Percentiles rank a stretch among this genome's conserved stretches.
These are phyloP conservation scores for Bradysia coprophila DNA, from an alignment of 1,140 invertebrate genomes.

Conservation along the genomic window DNA sequence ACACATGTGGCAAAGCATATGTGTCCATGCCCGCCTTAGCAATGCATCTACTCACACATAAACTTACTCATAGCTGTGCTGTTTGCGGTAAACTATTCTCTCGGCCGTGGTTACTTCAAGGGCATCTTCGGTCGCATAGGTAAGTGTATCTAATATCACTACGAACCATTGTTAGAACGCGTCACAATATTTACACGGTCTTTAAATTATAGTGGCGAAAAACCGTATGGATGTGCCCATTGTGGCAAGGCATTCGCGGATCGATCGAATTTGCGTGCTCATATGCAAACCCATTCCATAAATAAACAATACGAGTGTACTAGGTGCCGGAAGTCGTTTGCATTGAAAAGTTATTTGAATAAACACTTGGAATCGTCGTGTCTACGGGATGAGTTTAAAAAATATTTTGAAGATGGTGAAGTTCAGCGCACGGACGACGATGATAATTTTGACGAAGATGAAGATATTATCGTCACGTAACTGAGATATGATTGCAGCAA, in stretches of 20 bases:
- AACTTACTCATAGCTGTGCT: conserved; percentile 74
- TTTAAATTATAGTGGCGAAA: conserved; percentile 14
- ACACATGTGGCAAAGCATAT: conserved; percentile 88
- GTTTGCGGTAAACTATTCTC: conserved; percentile 89
- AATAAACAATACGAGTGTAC: conserved; percentile 82
- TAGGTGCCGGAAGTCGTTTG: conserved; percentile 83
- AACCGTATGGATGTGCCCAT: conserved; percentile 37
- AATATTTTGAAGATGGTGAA: conserved; percentile 11
- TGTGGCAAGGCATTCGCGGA: conserved; percentile 50
- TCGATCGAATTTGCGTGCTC: conserved; percentile 70
- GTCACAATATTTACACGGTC: too few species aligned
- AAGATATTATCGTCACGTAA: conserved; percentile 23
- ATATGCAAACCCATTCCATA: conserved; percentile 84
- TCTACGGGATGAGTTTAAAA: conserved; percentile 28
- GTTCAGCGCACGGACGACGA: background rate
- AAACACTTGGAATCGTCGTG: conserved; percentile 92
- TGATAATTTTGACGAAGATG: conserved; percentile 18
- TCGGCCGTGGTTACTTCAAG: conserved; percentile 81
- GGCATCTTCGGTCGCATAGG: conserved; percentile 49
- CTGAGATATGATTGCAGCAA: too few species aligned
- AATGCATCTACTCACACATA: conserved; percentile 92
- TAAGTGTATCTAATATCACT: too few species aligned
- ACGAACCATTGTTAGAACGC: too few species aligned
- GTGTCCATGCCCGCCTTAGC: conserved; percentile 94
- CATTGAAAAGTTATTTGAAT: conserved; percentile 92